A percentile compares a stretch with the other conserved stretches of the same genome.
phyloP scores from a whole-genome alignment of 2,113 vertebrate species.

The Nothobranchius kuhntae region DNA sequence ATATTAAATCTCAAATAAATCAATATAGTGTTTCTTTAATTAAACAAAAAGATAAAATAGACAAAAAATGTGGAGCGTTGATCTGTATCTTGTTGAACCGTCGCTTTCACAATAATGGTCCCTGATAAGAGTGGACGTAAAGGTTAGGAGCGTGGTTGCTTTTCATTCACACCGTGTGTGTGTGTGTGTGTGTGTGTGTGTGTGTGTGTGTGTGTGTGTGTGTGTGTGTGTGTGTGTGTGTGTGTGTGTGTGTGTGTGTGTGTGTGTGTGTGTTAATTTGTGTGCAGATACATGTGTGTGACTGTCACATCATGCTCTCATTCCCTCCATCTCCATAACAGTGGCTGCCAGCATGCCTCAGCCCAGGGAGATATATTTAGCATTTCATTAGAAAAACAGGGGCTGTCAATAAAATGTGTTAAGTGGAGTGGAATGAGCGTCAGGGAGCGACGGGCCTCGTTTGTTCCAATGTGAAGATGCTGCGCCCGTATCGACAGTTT shows the following conservation, averaged over 20 bases:
- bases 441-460: slow-evolving; percentile 76
- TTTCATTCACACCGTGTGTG: slow-evolving; percentile 55
- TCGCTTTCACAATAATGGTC: slow-evolving; percentile 50
- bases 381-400: slow-evolving; percentile 81
- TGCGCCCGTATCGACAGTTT: slow-evolving; percentile 75
- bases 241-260: slow-evolving; percentile 12
- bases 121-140: slow-evolving; percentile 68
- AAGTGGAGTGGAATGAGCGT: slow-evolving; percentile 80
- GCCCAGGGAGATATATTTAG: slow-evolving; percentile 79
- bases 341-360: slow-evolving; percentile 68
- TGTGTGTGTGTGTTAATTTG: slow-evolving; percentile 33
- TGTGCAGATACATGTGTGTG: slow-evolving; percentile 22
- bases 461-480: slow-evolving; percentile 80
- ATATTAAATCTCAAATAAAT: slow-evolving; percentile 45
- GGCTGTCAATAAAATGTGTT: slow-evolving; percentile 82
- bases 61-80: slow-evolving; percentile 41
- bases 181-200: slow-evolving; percentile 4
- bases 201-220: slow-evolving; percentile 10
- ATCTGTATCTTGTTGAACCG: slow-evolving; percentile 51
- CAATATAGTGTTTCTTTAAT: slow-evolving; percentile 55
- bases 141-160: slow-evolving; percentile 59
- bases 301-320: slow-evolving; percentile 68
- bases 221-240: slow-evolving; percentile 21
- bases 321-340: slow-evolving; percentile 77
- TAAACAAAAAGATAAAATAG: slow-evolving; percentile 67